These are phyloP conservation scores for Fregata magnificens DNA, from an alignment of 2,113 vertebrate species.

Conservation along the genomic window DNA sequence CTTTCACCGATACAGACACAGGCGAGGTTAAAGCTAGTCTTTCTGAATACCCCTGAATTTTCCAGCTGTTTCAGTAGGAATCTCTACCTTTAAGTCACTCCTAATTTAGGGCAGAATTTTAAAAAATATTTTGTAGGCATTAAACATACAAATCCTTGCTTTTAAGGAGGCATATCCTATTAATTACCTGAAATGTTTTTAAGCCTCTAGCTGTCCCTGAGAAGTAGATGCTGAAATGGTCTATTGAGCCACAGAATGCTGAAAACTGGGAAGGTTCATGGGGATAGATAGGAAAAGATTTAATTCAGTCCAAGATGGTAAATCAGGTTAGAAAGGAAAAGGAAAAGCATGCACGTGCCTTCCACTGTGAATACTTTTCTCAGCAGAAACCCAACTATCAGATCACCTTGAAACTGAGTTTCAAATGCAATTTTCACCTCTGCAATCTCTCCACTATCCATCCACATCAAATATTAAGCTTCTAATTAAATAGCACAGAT, in stretches of 20 bases:
- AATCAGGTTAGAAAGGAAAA: background rate
- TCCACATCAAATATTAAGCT: background rate
- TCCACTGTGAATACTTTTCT: background rate
- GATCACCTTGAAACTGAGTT: background rate
- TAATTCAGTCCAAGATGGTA: background rate
- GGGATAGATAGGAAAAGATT: background rate
- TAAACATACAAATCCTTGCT: background rate
- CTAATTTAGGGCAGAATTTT: background rate
- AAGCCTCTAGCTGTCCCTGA: background rate
- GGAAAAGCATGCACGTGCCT: background rate
- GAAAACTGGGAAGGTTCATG: background rate
- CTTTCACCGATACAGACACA: accelerated
- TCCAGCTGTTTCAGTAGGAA: background rate
- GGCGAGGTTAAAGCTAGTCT: background rate
- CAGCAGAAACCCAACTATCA: background rate
- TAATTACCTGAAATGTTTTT: background rate
- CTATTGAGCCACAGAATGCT: background rate
- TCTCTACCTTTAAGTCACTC: background rate
- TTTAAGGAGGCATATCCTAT: background rate
- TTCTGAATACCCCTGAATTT: background rate
- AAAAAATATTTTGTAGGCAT: background rate
- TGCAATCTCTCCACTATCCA: background rate
- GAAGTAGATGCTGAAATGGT: background rate
- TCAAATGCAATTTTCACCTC: background rate
- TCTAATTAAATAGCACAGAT: background rate